phyloP scores from a whole-genome alignment of 1,140 invertebrate genomes.

The Sarcophaga bullata region DNA sequence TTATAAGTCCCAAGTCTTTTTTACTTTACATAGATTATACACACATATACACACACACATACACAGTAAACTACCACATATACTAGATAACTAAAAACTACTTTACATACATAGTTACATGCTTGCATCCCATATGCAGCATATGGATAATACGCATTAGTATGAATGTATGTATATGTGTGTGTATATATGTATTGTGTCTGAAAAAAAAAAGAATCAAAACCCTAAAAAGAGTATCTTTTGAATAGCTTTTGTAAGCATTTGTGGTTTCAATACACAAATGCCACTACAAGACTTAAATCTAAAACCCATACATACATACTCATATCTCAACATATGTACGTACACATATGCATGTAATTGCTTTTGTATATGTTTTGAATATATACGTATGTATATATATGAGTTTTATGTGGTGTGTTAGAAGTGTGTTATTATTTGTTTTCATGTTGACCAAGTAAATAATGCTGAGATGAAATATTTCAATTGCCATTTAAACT shows the following conservation, averaged over 20 bases:
- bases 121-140: no score
- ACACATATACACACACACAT: no score
- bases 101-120: no score
- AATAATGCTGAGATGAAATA: slow-evolving; percentile 20
- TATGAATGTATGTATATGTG: not conserved
- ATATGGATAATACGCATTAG: not conserved
- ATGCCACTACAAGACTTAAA: not conserved
- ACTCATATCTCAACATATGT: no score
- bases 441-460: slow-evolving; percentile 24
- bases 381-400: not conserved
- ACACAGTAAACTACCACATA: no score
- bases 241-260: slow-evolving; percentile 31
- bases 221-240: slow-evolving; percentile 18
- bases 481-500: slow-evolving; percentile 6
- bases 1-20: not conserved
- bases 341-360: no score
- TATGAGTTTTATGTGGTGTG: not conserved
- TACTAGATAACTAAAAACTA: no score
- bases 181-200: not conserved
- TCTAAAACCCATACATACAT: no score
- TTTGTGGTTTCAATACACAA: slow-evolving; percentile 15
- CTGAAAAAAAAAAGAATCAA: not conserved
- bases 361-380: no score
- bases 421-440: not conserved
- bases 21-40: no score